Evolutionary conservation across 2,888 invertebrate species (phyloP), one percentile per base, ranked within the genome.

Genomic region (Marronus borbonicus): DNA sequence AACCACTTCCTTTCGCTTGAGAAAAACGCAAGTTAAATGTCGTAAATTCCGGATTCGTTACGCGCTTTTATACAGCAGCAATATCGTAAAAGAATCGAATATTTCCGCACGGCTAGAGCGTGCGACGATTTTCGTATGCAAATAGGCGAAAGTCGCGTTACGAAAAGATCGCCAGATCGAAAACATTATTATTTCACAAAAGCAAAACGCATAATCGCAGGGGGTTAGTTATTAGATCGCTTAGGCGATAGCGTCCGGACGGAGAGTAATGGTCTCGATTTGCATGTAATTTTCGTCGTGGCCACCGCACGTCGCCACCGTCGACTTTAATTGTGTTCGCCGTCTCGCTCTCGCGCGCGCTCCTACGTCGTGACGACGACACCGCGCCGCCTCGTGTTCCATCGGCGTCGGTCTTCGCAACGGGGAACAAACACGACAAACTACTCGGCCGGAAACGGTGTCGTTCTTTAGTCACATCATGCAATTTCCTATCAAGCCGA

Each of bases 271-370:
- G 80, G 77, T 65, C 76, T 1, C 10, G 82, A 83, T 82, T 84
- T 84, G 83, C 83, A 84, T 84, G 84, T 84, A 84, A 83, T 81
- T 82, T 82, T 79, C 82, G 83, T 83, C 83, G 80, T 83, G 83
- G 82, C 81, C 83, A 80, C 81, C 81, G 82, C 81, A 81, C 84
- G 83, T 83, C 83, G 84, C 84, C 82, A 81, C 80, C 85, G 84
- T 84, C 84, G 84, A 82, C 86, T 85, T 86, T 86, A 86, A 86
- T 86, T 86, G 85, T 84, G 82, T 82, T 81, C 81, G 81, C 83
- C 81, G 76, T 83, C 80, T 58, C 72, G 10, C 44, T 72, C 36
- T 55, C 10, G 72, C n/a, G n/a, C 52, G 5, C 20, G 20, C 55
- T 17, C 10, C 55, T 20, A 20, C 55, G 17, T 52, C n/a, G 52